Conservation (phyloP, 2,888 invertebrate genomes). For the Ophion slaviceki region DNA sequence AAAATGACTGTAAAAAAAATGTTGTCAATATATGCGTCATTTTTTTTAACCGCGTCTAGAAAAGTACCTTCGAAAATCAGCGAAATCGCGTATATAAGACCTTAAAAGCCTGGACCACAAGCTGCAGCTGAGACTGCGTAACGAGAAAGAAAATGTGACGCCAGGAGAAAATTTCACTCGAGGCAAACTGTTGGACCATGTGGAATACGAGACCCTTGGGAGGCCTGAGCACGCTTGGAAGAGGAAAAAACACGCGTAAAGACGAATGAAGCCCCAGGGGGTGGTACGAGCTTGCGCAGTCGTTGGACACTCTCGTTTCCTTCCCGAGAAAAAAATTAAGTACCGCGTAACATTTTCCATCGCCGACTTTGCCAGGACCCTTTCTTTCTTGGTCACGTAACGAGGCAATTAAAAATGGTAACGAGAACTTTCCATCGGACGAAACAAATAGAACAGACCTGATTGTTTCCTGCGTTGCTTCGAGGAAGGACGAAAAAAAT, state of each 20-base stretch:
- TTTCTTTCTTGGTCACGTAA: constrained; percentile 12
- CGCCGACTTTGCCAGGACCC: neutral
- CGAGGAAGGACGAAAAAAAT: neutral
- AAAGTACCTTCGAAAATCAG: too few species aligned
- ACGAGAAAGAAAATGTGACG: constrained; percentile 50
- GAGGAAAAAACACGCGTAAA: constrained; percentile 55
- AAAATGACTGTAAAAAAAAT: too few species aligned
- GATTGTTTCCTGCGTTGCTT: neutral
- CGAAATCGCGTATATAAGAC: too few species aligned
- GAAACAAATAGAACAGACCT: neutral
- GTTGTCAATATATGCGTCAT: too few species aligned
- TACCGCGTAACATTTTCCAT: neutral
- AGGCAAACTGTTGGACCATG: constrained; percentile 52
- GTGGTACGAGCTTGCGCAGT: constrained; percentile 71
- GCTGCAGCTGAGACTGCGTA: constrained; percentile 19
- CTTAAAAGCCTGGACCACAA: constrained; percentile 2
- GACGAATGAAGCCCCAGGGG: constrained; percentile 78
- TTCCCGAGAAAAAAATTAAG: constrained; percentile 23
- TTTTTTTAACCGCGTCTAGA: too few species aligned
- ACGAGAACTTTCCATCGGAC: constrained; percentile 8
- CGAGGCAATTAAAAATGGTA: constrained; percentile 36
- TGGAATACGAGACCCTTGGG: constrained; percentile 66
- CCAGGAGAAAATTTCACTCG: constrained; percentile 2
- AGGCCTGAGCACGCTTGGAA: constrained; percentile 35
- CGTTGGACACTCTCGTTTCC: constrained; percentile 24